Percentiles rank a stretch among this genome's conserved stretches.
Evolutionary conservation across 2,113 vertebrate genomes (phyloP).

Genomic region (Paratilapia polleni): DNA sequence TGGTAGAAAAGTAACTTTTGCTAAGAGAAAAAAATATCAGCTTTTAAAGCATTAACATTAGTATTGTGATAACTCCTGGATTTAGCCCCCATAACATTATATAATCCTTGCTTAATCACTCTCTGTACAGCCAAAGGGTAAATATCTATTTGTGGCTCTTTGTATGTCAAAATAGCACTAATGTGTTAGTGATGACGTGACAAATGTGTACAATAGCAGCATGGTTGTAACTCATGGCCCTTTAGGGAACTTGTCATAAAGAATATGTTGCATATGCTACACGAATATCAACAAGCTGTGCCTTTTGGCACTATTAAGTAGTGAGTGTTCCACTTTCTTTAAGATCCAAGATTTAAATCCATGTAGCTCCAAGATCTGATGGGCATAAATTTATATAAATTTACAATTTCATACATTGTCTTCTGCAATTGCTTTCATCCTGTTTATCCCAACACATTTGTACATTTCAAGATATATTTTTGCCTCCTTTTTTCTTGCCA

Average conservation of each 20-base stretch:
- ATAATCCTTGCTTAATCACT: not conserved
- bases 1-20: not conserved
- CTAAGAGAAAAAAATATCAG: too few relatives aligned
- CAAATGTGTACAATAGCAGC: not conserved
- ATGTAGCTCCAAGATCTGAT: not conserved
- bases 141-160: not conserved
- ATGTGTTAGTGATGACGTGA: slow-evolving; percentile 4
- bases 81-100: not conserved
- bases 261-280: not conserved
- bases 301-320: not conserved
- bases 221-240: not conserved
- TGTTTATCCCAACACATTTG: not conserved
- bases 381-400: slow-evolving; percentile 9
- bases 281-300: not conserved
- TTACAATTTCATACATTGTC: not conserved
- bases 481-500: not conserved
- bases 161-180: not conserved
- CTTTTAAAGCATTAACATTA: not conserved
- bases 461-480: not conserved
- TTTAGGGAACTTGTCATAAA: not conserved
- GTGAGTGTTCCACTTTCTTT: not conserved
- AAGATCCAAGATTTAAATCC: not conserved
- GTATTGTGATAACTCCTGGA: not conserved
- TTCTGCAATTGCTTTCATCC: not conserved
- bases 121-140: not conserved